Evolutionary conservation across 2,797 vertebrate genomes (phyloP).

Genomic region (Sebastes jordani): DNA sequence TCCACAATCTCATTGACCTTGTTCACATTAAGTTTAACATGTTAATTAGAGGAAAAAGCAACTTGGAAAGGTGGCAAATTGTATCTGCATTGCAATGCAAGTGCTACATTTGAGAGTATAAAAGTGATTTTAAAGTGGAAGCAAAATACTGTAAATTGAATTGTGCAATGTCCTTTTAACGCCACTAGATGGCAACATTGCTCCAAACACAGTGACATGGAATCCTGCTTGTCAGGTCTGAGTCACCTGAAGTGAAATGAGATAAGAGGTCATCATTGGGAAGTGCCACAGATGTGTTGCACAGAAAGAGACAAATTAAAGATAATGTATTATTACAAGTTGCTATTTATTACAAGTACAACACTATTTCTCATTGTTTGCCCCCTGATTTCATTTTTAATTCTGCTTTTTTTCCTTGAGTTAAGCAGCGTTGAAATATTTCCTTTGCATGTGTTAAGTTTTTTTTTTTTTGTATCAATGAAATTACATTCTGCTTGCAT

Average conservation of each 20-base stretch:
- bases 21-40: slow-evolving; percentile 35
- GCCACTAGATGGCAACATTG: slow-evolving; percentile 68
- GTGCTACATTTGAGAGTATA: background rate
- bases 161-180: background rate
- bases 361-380: background rate
- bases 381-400: background rate
- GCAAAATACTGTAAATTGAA: no score
- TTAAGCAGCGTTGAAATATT: background rate
- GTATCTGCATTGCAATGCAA: slow-evolving; percentile 32
- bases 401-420: background rate
- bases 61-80: slow-evolving; percentile 35
- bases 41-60: slow-evolving; percentile 26
- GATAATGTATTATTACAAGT: no score
- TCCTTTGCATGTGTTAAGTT: background rate
- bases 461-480: slow-evolving; percentile 10
- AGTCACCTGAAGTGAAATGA: slow-evolving; percentile 2
- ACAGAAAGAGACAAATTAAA: background rate
- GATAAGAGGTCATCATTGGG: slow-evolving; percentile 11
- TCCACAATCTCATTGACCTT: slow-evolving; percentile 32
- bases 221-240: background rate
- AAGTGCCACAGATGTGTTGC: background rate
- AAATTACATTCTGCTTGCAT: slow-evolving; percentile 1
- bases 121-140: background rate
- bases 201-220: background rate
- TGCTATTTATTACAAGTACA: background rate